Percentiles rank a stretch among this genome's conserved stretches.
Conservation (phyloP, 2,888 invertebrate species). For the Rhogogaster chlorosoma region DNA sequence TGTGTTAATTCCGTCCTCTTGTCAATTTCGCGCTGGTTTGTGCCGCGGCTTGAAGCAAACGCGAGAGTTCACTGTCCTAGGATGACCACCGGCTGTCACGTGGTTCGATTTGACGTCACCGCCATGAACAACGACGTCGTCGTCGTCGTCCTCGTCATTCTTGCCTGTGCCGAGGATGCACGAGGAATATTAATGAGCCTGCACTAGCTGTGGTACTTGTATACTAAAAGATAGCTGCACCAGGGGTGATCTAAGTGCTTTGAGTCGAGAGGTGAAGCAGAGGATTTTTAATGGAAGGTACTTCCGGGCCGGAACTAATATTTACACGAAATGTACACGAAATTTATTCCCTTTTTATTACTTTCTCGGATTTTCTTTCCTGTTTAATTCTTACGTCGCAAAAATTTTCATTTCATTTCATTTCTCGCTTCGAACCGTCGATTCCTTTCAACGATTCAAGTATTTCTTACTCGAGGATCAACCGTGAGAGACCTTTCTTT, state of each 20-base stretch:
- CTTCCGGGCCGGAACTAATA: neutral
- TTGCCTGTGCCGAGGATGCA: constrained; percentile 23
- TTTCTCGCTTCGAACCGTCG: neutral
- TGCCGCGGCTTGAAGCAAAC: neutral
- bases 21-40: constrained; percentile 16
- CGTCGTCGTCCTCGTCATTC: constrained; percentile 20
- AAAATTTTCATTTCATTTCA: neutral
- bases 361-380: constrained; percentile 28
- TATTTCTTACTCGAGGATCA: neutral
- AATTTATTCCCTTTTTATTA: constrained; percentile 24
- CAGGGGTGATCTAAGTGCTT: neutral
- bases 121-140: constrained; percentile 15
- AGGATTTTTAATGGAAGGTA: neutral
- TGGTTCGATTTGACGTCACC: constrained; percentile 36
- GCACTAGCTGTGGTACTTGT: neutral
- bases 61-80: constrained; percentile 53
- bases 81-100: constrained; percentile 46
- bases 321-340: neutral
- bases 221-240: neutral
- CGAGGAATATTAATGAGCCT: constrained; percentile 35
- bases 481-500: neutral
- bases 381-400: neutral
- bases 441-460: neutral
- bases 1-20: neutral
- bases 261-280: neutral